Conservation (phyloP, 2,797 vertebrate species). For the Danio kyathit region DNA sequence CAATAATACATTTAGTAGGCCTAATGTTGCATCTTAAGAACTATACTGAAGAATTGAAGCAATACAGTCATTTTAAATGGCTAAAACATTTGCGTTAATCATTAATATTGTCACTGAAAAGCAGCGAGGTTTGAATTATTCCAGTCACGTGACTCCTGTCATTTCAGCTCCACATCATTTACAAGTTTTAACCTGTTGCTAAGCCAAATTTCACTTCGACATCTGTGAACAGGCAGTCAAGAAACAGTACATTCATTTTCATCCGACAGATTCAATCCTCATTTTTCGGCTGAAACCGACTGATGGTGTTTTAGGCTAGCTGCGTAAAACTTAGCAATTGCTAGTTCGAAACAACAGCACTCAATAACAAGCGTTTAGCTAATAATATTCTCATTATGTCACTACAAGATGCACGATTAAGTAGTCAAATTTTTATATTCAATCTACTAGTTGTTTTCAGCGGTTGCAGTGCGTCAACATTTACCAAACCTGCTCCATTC, state of each 20-base stretch:
- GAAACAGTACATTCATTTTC: background rate
- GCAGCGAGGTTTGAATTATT: background rate
- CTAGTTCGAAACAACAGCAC: no score
- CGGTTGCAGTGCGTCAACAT: background rate
- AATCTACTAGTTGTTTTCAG: slow-evolving; percentile 8
- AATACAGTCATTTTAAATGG: no score
- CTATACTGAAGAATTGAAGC: no score
- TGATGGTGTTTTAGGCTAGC: background rate
- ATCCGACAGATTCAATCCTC: background rate
- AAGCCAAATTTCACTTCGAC: background rate
- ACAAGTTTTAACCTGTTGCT: slow-evolving; percentile 31
- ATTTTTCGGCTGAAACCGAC: background rate
- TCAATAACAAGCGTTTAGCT: background rate
- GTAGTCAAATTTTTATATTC: background rate
- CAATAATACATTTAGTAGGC: background rate
- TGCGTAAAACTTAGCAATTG: background rate
- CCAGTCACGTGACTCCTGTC: slow-evolving; percentile 22
- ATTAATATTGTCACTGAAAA: no score
- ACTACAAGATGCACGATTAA: background rate
- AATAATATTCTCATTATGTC: background rate
- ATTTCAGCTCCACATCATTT: background rate
- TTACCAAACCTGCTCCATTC: background rate
- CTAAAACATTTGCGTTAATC: no score
- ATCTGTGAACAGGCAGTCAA: background rate
- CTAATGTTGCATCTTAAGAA: no score